Percentiles rank a stretch among this genome's conserved stretches.
phyloP scores from a whole-genome alignment of 2,797 vertebrate genomes.

The Cossypha polioptera region DNA sequence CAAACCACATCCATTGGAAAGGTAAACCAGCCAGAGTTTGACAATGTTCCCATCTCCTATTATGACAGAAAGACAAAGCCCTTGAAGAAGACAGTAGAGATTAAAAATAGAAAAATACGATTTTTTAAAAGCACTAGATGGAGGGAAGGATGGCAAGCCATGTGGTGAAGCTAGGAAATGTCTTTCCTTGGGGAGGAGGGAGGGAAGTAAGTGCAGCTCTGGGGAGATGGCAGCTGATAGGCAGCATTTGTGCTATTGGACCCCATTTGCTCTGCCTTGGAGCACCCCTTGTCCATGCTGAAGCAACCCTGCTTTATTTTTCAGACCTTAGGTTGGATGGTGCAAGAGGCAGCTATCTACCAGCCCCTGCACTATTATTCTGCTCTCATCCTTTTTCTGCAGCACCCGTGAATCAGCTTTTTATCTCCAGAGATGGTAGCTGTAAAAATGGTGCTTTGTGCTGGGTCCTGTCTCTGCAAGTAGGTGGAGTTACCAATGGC shows the following conservation, averaged over 20 bases:
- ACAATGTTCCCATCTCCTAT: rapidly evolving
- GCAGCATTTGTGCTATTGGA: background rate
- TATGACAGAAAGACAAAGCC: background rate
- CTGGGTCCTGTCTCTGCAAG: background rate
- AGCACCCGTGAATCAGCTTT: background rate
- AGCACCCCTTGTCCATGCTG: background rate
- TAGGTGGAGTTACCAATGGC: background rate
- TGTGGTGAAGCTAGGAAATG: background rate
- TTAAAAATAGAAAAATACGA: rapidly evolving
- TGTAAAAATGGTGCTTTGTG: background rate
- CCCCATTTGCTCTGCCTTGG: background rate
- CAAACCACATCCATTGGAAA: rapidly evolving
- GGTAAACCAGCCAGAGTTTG: background rate
- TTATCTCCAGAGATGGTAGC: background rate
- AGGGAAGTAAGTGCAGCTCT: rapidly evolving
- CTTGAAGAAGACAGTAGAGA: background rate
- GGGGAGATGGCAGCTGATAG: background rate
- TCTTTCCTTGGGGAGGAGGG: background rate
- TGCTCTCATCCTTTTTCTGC: background rate
- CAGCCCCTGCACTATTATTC: background rate
- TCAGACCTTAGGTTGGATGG: background rate
- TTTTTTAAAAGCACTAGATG: background rate
- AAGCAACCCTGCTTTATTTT: background rate
- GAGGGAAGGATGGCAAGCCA: background rate
- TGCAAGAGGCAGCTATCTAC: background rate